phyloP scores from a whole-genome alignment of 2,888 invertebrate genomes.

The Glyphotaelius pellucidus region DNA sequence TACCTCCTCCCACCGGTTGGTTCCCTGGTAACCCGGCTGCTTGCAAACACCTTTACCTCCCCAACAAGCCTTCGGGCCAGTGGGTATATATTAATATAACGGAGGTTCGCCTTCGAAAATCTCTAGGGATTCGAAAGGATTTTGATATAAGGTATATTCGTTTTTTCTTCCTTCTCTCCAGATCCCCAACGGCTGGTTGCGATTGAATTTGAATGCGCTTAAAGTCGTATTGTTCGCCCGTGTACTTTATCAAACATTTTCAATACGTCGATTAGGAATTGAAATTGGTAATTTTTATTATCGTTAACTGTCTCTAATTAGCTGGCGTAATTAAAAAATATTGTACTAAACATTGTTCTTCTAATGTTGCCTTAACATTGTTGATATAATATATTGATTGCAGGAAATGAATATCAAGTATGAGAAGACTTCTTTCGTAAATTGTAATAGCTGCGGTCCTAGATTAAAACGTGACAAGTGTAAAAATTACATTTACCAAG shows the following conservation, averaged over 20 bases:
- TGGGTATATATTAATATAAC: conserved; percentile 67
- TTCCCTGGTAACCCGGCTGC: background rate
- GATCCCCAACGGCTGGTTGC: conserved; percentile 63
- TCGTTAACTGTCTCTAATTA: background rate
- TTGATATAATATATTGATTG: too few species aligned
- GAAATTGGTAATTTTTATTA: conserved; percentile 57
- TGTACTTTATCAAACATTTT: conserved; percentile 64
- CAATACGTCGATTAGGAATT: conserved; percentile 50
- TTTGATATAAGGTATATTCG: conserved; percentile 66
- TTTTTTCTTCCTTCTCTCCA: conserved; percentile 60
- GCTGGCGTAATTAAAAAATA: background rate
- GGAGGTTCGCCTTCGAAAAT: conserved; percentile 67
- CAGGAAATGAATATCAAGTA: too few species aligned
- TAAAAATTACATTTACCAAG: too few species aligned
- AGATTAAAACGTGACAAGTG: too few species aligned
- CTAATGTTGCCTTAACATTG: too few species aligned
- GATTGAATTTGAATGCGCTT: conserved; percentile 67
- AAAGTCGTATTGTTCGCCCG: conserved; percentile 65
- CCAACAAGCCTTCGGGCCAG: conserved; percentile 64
- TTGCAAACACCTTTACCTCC: conserved; percentile 65
- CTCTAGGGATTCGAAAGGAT: conserved; percentile 66
- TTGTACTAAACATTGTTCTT: background rate
- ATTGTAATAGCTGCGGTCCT: too few species aligned
- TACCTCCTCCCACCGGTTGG: conserved; percentile 60
- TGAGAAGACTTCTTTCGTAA: too few species aligned